phyloP scores from a whole-genome alignment of 2,797 vertebrate species.

The Pempheris klunzingeri region DNA sequence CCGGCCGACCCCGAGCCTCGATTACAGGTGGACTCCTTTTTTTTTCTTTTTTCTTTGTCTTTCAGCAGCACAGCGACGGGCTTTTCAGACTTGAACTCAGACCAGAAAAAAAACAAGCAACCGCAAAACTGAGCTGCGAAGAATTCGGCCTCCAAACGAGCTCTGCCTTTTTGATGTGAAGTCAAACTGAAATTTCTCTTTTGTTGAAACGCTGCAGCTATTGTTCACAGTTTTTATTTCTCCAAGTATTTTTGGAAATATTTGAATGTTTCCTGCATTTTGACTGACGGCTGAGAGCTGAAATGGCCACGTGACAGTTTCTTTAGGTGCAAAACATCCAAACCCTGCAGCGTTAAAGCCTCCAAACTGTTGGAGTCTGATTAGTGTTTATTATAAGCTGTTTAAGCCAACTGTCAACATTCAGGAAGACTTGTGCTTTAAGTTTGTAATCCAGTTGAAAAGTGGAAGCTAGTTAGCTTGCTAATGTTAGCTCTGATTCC shows the following conservation, averaged over 20 bases:
- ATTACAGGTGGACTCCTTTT: background rate
- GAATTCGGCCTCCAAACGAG: background rate
- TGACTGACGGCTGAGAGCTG: background rate
- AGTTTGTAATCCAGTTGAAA: too few species aligned
- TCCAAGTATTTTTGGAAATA: background rate
- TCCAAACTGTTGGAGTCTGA: background rate
- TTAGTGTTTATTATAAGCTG: background rate
- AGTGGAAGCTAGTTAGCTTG: too few species aligned
- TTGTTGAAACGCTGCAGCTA: too few species aligned
- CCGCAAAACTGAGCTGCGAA: background rate
- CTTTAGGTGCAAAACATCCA: background rate
- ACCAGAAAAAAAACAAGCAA: slow-evolving; percentile 7
- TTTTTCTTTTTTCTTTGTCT: background rate
- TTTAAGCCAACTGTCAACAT: too few species aligned
- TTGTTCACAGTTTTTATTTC: background rate
- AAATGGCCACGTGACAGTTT: background rate
- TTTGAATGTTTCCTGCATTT: background rate
- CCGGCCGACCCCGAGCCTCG: background rate
- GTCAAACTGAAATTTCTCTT: slow-evolving; percentile 18
- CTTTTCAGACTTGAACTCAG: slow-evolving; percentile 30
- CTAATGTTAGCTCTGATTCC: too few species aligned
- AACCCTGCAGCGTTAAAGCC: background rate
- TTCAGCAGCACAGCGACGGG: background rate
- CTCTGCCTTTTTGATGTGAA: background rate
- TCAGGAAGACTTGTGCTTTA: too few species aligned